phyloP scores from a whole-genome alignment of 2,113 vertebrate species.

The Gobio gobio region DNA sequence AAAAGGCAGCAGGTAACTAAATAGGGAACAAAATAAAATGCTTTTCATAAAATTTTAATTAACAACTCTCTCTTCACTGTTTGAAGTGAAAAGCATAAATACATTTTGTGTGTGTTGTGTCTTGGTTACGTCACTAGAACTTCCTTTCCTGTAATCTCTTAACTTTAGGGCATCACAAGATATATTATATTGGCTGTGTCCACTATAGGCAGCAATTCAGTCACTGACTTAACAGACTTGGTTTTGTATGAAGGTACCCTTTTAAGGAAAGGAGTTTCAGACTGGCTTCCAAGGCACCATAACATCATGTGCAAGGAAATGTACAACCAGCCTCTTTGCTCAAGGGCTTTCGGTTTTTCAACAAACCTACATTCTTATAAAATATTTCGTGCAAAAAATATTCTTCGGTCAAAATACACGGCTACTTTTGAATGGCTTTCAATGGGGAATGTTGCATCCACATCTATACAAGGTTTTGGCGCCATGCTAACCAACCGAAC shows the following conservation, averaged over 20 bases:
- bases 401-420: not conserved
- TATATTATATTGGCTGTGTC: not conserved
- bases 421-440: not conserved
- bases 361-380: not conserved
- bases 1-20: not conserved
- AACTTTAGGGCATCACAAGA: not conserved
- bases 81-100: not conserved
- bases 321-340: not conserved
- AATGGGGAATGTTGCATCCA: not conserved
- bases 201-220: not conserved
- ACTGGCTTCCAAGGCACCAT: not conserved
- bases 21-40: not conserved
- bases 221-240: not conserved
- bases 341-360: not conserved
- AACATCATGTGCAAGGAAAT: not conserved
- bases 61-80: not conserved
- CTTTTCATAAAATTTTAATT: not conserved
- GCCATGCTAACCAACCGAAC: not conserved
- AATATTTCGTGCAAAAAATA: not conserved
- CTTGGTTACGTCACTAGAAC: not conserved
- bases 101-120: not conserved
- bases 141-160: not conserved
- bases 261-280: not conserved
- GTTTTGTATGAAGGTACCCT: not conserved
- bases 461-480: not conserved